phyloP scores from a whole-genome alignment of 2,113 vertebrate genomes.

The crab-eating macaque (Macaca fascicularis) region T2T-MFA8v1.1 NC_088379.1:137822501-137823000 shows the following conservation, averaged over 20 bases:
- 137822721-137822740: not conserved
- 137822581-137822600: not conserved
- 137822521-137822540: not conserved
- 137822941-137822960: slow-evolving; percentile 35
- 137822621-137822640: not conserved
- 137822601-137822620: not conserved
- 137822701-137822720: not conserved
- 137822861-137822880: not conserved
- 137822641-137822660: not conserved
- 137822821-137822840: not conserved
- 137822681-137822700: not conserved
- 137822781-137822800: not conserved
- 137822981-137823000: slow-evolving; percentile 34
- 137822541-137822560: not conserved
- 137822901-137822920: slow-evolving; percentile 18
- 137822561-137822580: not conserved
- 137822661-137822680: not conserved
- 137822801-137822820: not conserved
- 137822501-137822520: not conserved
- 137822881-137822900: not conserved
- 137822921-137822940: not conserved
- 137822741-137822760: not conserved
- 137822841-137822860: not conserved
- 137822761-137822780: not conserved
- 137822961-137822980: not conserved